phyloP scores from a whole-genome alignment of 1,140 invertebrate genomes.

The Ericerus pela region DNA sequence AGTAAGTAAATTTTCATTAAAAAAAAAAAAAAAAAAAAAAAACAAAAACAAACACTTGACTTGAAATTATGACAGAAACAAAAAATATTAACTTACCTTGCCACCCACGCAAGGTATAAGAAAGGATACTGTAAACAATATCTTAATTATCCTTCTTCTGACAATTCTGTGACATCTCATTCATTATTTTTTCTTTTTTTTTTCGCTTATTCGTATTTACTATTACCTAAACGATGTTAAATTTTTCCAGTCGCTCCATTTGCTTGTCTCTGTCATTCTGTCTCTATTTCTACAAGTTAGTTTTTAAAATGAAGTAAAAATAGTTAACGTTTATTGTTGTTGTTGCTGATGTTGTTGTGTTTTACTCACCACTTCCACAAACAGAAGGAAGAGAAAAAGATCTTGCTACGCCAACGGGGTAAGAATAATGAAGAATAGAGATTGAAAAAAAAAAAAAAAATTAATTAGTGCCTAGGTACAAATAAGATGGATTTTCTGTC shows the following conservation, averaged over 20 bases:
- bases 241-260: neutral
- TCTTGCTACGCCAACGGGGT: neutral
- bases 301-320: too few species aligned
- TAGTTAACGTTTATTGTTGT: too few species aligned
- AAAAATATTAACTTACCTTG: too few species aligned
- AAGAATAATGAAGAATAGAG: neutral
- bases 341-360: too few species aligned
- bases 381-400: too few species aligned
- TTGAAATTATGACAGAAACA: too few species aligned
- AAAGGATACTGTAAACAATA: constrained; percentile 4
- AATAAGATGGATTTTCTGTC: constrained; percentile 10
- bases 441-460: too few species aligned
- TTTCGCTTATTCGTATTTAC: neutral
- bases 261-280: neutral
- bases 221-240: neutral
- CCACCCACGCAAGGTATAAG: neutral
- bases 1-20: too few species aligned
- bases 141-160: neutral
- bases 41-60: too few species aligned
- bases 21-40: too few species aligned
- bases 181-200: neutral
- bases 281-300: too few species aligned
- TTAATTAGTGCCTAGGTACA: constrained; percentile 4
- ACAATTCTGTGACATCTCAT: constrained; percentile 3
- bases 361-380: too few species aligned